Conservation (phyloP, 2,888 invertebrate genomes). For the Pollenia griseotomentosa region DNA sequence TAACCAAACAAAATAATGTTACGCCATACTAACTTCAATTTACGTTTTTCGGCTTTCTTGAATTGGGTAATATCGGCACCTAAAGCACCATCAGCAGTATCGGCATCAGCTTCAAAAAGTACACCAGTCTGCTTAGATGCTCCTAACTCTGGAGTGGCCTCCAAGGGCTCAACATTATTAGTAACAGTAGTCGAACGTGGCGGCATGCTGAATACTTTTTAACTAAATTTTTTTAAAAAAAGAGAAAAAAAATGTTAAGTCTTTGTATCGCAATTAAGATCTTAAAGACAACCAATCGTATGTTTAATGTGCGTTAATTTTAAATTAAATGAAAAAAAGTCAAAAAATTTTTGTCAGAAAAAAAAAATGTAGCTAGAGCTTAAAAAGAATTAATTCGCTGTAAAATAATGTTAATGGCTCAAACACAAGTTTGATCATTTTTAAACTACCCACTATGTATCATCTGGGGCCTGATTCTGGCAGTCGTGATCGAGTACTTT, state of each 20-base stretch:
- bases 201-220: constrained; percentile 76
- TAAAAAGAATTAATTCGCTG: background rate
- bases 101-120: constrained; percentile 87
- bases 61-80: constrained; percentile 85
- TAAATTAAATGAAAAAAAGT: background rate
- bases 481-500: too few species aligned
- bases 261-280: too few species aligned
- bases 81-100: constrained; percentile 86
- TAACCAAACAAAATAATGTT: constrained; percentile 91
- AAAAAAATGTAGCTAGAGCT: background rate
- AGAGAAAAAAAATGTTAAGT: background rate
- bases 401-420: background rate
- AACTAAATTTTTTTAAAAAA: constrained; percentile 44
- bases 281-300: too few species aligned
- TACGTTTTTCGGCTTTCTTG: constrained; percentile 86
- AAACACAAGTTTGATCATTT: background rate
- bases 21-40: constrained; percentile 90
- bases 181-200: constrained; percentile 77
- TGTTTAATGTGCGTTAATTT: too few species aligned
- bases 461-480: too few species aligned
- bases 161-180: constrained; percentile 63
- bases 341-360: background rate
- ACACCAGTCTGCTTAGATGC: constrained; percentile 85
- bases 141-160: constrained; percentile 51
- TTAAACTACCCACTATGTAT: background rate